phyloP scores from a whole-genome alignment of 1,140 invertebrate species.

The Euura lappo region DNA sequence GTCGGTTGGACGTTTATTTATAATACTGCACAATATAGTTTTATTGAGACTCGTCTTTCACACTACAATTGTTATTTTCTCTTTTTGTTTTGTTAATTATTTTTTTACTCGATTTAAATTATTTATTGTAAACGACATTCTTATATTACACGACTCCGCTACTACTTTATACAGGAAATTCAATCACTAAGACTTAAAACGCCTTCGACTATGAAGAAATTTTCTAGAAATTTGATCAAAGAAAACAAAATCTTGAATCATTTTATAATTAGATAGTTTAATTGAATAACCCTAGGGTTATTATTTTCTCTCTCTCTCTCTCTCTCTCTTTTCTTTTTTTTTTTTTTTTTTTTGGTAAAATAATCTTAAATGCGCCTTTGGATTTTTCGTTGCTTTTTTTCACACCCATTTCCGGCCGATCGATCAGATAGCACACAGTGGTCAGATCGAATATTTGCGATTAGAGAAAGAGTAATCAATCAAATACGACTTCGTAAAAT shows the following conservation, averaged over 20 bases:
- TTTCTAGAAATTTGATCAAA: conserved; percentile 8
- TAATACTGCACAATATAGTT: conserved; percentile 54
- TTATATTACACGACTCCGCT: conserved; percentile 40
- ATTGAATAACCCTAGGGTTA: no score
- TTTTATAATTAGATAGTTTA: background rate
- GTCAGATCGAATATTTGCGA: no score
- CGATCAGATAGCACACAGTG: no score
- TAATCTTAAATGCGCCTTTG: conserved; percentile 10
- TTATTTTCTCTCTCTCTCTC: no score
- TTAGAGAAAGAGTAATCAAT: no score
- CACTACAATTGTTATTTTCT: background rate
- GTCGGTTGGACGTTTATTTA: conserved; percentile 30
- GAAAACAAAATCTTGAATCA: background rate
- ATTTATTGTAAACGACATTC: conserved; percentile 46
- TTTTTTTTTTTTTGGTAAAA: background rate
- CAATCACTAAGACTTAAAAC: conserved; percentile 22
- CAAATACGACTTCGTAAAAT: no score
- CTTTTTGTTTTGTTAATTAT: background rate
- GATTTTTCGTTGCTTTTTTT: background rate
- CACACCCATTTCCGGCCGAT: no score
- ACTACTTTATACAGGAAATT: conserved; percentile 33
- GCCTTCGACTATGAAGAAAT: conserved; percentile 18
- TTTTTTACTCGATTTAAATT: background rate
- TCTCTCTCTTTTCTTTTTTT: no score
- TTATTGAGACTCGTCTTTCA: conserved; percentile 33